Evolutionary conservation across 2,113 vertebrate species (phyloP).

Genomic region (Nanorana parkeri): DNA sequence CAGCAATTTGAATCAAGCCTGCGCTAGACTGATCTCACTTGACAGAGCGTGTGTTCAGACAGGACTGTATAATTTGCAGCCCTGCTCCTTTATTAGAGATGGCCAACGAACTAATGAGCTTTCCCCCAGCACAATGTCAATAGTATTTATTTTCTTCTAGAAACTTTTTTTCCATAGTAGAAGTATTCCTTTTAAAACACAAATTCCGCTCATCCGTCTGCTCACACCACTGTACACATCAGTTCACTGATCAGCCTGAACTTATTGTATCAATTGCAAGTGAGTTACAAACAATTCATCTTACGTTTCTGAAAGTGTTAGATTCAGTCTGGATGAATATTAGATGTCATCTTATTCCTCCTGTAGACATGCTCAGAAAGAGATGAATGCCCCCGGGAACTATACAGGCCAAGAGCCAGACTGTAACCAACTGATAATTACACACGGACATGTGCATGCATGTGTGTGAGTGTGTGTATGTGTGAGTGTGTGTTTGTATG

Average conservation of each 20-base stretch:
- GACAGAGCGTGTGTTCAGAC: conserved; percentile 88
- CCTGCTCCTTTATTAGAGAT: conserved; percentile 90
- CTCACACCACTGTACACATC: background rate
- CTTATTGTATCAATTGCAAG: background rate
- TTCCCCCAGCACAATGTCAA: conserved; percentile 85
- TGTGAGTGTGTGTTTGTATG: no score
- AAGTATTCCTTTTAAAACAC: conserved; percentile 58
- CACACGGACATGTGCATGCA: background rate
- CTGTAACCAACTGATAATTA: background rate
- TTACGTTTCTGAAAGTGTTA: background rate
- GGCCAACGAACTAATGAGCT: conserved; percentile 90
- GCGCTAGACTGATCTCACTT: conserved; percentile 82
- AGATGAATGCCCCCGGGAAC: background rate
- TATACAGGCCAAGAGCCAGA: conserved; percentile 7
- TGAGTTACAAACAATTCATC: background rate
- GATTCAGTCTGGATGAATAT: background rate
- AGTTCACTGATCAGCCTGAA: background rate
- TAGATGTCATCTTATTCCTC: background rate
- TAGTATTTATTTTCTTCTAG: conserved; percentile 87
- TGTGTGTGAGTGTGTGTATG: background rate
- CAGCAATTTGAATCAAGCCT: conserved; percentile 80
- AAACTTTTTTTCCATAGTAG: conserved; percentile 71
- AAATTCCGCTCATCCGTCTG: background rate
- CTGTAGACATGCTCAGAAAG: background rate
- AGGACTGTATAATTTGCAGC: conserved; percentile 88